These are phyloP conservation scores for Drosophila meridionalis DNA, from an alignment of 2,888 invertebrate genomes.

Conservation along the genomic window DNA sequence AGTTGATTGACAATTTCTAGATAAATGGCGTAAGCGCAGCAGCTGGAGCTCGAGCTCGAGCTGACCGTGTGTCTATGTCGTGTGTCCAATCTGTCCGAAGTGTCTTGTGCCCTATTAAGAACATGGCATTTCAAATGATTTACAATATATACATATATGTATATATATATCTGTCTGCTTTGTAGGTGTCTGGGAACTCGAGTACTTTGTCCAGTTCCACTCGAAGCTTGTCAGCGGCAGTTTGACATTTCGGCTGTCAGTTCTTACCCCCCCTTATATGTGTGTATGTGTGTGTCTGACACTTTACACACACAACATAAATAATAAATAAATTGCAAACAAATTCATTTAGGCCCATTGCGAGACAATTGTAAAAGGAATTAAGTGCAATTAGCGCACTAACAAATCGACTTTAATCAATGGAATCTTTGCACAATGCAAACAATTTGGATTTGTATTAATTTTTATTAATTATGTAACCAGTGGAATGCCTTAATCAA, in stretches of 20 bases:
- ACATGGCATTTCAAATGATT: slow-evolving; percentile 76
- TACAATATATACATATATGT: slow-evolving; percentile 54
- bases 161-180: slow-evolving; percentile 10
- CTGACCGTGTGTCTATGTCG: slow-evolving; percentile 69
- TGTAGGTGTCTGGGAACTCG: slow-evolving; percentile 48
- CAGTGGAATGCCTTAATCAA: slow-evolving; percentile 73
- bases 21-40: slow-evolving; percentile 68
- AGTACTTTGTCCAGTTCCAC: slow-evolving; percentile 46
- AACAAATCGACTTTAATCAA: slow-evolving; percentile 66
- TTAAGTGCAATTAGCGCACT: slow-evolving; percentile 60
- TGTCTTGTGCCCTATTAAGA: slow-evolving; percentile 77
- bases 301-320: slow-evolving; percentile 77
- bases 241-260: slow-evolving; percentile 76
- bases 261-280: slow-evolving; percentile 51
- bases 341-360: slow-evolving; percentile 19
- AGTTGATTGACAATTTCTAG: slow-evolving; percentile 55
- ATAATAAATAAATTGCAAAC: slow-evolving; percentile 57
- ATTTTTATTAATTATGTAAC: slow-evolving; percentile 54
- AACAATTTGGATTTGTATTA: slow-evolving; percentile 62
- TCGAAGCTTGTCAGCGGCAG: slow-evolving; percentile 64
- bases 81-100: slow-evolving; percentile 61
- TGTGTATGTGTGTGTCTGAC: slow-evolving; percentile 59
- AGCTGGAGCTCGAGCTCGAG: slow-evolving; percentile 47
- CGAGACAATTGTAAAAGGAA: slow-evolving; percentile 28
- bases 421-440: slow-evolving; percentile 57